phyloP scores from a whole-genome alignment of 2,888 invertebrate species.

The Mesochorus sp. region DNA sequence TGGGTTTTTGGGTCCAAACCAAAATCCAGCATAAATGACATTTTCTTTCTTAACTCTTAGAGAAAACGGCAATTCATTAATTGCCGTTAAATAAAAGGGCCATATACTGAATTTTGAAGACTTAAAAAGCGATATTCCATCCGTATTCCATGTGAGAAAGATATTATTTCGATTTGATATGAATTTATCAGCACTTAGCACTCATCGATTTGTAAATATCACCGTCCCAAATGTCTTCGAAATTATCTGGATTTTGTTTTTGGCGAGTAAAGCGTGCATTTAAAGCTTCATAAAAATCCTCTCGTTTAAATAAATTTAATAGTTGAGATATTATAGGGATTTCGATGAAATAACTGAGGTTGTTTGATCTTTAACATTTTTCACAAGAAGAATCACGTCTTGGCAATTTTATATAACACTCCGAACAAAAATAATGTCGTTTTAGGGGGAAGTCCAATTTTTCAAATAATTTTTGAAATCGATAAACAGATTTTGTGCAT shows the following conservation, averaged over 20 bases:
- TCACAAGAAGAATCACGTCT: neutral
- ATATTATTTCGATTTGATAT: no score
- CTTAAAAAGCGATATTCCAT: conserved; percentile 32
- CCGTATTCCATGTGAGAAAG: conserved; percentile 47
- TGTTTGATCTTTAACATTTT: neutral
- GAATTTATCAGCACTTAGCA: no score
- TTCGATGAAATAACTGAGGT: conserved; percentile 46
- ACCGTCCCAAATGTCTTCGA: conserved; percentile 45
- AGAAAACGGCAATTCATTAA: conserved; percentile 41
- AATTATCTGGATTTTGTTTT: neutral
- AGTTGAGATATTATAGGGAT: conserved; percentile 35
- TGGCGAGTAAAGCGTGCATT: conserved; percentile 5
- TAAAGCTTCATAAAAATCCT: conserved; percentile 17
- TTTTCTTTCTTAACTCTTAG: conserved; percentile 22
- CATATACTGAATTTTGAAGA: conserved; percentile 34
- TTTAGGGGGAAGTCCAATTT: neutral
- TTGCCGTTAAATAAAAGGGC: conserved; percentile 29
- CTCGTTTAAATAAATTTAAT: conserved; percentile 13
- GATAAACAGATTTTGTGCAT: conserved; percentile 26
- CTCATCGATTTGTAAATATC: no score
- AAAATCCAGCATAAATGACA: conserved; percentile 22
- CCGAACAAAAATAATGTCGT: conserved; percentile 21
- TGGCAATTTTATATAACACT: neutral
- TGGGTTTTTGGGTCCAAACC: conserved; percentile 11
- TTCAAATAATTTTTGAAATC: conserved; percentile 40